phyloP scores from a whole-genome alignment of 1,140 invertebrate species.

The Solenopsis invicta region DNA sequence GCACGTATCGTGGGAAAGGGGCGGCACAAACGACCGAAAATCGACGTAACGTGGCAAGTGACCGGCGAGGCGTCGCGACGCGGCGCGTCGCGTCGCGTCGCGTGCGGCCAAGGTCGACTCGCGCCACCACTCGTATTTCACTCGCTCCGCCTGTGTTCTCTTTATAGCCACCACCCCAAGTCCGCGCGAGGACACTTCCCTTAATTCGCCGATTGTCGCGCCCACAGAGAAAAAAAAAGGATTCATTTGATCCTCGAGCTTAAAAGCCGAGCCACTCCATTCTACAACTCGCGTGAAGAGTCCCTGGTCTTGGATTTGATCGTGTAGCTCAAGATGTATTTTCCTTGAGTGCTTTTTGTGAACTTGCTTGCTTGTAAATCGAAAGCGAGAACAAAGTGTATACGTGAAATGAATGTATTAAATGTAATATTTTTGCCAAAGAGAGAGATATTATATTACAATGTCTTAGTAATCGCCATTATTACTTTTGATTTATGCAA shows the following conservation, averaged over 20 bases:
- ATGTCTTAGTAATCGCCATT: background rate
- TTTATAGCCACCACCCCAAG: slow-evolving; percentile 40
- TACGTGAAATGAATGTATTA: background rate
- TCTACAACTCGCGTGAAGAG: background rate
- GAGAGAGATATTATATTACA: background rate
- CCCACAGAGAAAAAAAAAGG: background rate
- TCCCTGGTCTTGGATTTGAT: background rate
- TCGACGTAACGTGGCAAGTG: slow-evolving; percentile 53
- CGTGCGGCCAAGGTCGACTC: slow-evolving; percentile 64
- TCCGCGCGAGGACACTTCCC: slow-evolving; percentile 22
- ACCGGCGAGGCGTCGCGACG: slow-evolving; percentile 55
- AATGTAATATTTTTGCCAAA: background rate
- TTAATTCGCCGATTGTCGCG: slow-evolving; percentile 50
- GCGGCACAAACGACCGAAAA: slow-evolving; percentile 27
- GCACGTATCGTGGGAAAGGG: background rate
- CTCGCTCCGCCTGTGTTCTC: slow-evolving; percentile 47
- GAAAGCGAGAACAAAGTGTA: background rate
- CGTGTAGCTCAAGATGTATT: background rate
- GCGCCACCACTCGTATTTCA: slow-evolving; percentile 56
- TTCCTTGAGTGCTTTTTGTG: background rate
- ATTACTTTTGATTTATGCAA: background rate
- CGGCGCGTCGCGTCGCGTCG: slow-evolving; percentile 53
- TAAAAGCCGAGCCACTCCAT: background rate
- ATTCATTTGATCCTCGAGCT: background rate
- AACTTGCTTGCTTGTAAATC: background rate